Conservation (phyloP, 2,888 invertebrate genomes). For the Alsophila aescularia region DNA sequence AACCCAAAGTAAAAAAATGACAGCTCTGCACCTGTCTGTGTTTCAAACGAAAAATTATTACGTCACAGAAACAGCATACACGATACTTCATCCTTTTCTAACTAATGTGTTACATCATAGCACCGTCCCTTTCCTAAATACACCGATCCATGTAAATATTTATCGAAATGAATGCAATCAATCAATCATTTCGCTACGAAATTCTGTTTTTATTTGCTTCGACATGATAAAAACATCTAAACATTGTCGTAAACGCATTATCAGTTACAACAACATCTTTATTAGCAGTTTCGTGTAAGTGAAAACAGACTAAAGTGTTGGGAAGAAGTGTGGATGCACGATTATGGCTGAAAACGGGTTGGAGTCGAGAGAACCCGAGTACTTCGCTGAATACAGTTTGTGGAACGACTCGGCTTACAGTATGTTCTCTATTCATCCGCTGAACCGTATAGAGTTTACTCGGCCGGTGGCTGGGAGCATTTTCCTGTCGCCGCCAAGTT, state of each 20-base stretch:
- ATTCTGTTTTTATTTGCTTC: conserved; percentile 32
- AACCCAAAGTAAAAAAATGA: conserved; percentile 1
- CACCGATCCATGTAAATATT: neutral
- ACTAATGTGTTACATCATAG: neutral
- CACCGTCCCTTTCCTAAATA: conserved; percentile 16
- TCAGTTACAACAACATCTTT: conserved; percentile 7
- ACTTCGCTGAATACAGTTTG: conserved; percentile 33
- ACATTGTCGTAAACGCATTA: conserved; percentile 21
- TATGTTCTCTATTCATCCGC: conserved; percentile 9
- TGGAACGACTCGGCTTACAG: conserved; percentile 33
- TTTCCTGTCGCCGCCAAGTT: conserved; percentile 18
- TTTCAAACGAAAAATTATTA: conserved; percentile 4
- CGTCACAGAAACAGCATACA: conserved; percentile 12
- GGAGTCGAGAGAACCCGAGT: conserved; percentile 7
- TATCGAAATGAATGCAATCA: conserved; percentile 24
- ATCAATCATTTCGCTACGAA: conserved; percentile 29
- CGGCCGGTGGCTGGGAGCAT: conserved; percentile 22
- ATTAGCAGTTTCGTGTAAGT: conserved; percentile 14
- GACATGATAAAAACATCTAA: conserved; percentile 32
- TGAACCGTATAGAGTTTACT: conserved; percentile 20
- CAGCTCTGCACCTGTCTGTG: conserved; percentile 13
- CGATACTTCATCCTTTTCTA: conserved; percentile 1
- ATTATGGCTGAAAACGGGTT: conserved; percentile 18
- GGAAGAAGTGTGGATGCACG: conserved; percentile 17
- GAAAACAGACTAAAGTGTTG: conserved; percentile 12